Conservation (phyloP, 2,113 vertebrate genomes). For the Sus scrofa region T2T-Sscrofa CM000824.6:206558501-206559000, state of each 20-base stretch:
- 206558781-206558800: constrained; percentile 43
- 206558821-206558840: constrained; percentile 66
- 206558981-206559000: constrained; percentile 82
- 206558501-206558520: neutral
- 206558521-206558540: constrained; percentile 42
- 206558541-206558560: constrained; percentile 38
- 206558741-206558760: constrained; percentile 32
- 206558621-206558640: neutral
- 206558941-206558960: constrained; percentile 83
- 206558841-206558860: constrained; percentile 68
- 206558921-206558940: constrained; percentile 84
- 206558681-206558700: neutral
- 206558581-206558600: neutral
- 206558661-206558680: constrained; percentile 45
- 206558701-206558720: neutral
- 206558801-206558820: constrained; percentile 16
- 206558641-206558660: constrained; percentile 43
- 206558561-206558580: constrained; percentile 58
- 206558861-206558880: constrained; percentile 85
- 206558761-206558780: neutral
- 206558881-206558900: constrained; percentile 79
- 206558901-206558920: constrained; percentile 79
- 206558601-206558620: neutral
- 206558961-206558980: constrained; percentile 70
- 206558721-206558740: neutral